Conservation (phyloP, 1,140 invertebrate genomes). For the Drosophila hydei region DNA sequence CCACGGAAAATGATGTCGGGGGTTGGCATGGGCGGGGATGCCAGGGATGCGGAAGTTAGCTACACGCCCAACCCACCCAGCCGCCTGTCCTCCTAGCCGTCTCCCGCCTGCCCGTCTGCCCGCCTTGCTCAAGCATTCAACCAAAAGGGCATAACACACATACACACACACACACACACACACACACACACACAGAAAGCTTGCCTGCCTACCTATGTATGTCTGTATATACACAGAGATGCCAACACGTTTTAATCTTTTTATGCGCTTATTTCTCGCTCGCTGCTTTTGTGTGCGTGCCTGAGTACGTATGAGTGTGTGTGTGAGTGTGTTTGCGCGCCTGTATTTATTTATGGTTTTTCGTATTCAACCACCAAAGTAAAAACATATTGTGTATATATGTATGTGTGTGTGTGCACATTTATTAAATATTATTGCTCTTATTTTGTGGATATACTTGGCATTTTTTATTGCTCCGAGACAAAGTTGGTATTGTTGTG, state of each 20-base stretch:
- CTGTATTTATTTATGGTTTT: slow-evolving; percentile 74
- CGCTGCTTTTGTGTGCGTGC: slow-evolving; percentile 8
- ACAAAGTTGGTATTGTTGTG: slow-evolving; percentile 37
- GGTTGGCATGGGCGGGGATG: slow-evolving; percentile 9
- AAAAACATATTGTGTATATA: slow-evolving; percentile 42
- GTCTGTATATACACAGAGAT: slow-evolving; percentile 34
- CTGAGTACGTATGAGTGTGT: slow-evolving; percentile 32
- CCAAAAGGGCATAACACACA: slow-evolving; percentile 68
- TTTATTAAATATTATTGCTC: slow-evolving; percentile 82
- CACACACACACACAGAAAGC: slow-evolving; percentile 20
- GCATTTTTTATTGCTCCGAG: slow-evolving; percentile 68
- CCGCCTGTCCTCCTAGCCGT: not conserved
- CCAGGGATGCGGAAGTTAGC: slow-evolving; percentile 55
- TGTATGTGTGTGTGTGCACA: slow-evolving; percentile 49
- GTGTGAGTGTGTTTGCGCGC: slow-evolving; percentile 33
- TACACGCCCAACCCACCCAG: slow-evolving; percentile 23
- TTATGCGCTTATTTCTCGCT: slow-evolving; percentile 48
- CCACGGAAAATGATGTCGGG: slow-evolving; percentile 71
- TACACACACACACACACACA: slow-evolving; percentile 21
- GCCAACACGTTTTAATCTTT: slow-evolving; percentile 58
- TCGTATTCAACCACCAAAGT: slow-evolving; percentile 70
- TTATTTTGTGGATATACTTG: slow-evolving; percentile 72
- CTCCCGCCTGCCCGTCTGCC: slow-evolving; percentile 5
- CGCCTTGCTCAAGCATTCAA: slow-evolving; percentile 65
- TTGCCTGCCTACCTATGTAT: slow-evolving; percentile 56